A percentile compares a stretch with the other conserved stretches of the same genome.
Conservation (phyloP, 2,113 vertebrate species). For the Rissa tridactyla region DNA sequence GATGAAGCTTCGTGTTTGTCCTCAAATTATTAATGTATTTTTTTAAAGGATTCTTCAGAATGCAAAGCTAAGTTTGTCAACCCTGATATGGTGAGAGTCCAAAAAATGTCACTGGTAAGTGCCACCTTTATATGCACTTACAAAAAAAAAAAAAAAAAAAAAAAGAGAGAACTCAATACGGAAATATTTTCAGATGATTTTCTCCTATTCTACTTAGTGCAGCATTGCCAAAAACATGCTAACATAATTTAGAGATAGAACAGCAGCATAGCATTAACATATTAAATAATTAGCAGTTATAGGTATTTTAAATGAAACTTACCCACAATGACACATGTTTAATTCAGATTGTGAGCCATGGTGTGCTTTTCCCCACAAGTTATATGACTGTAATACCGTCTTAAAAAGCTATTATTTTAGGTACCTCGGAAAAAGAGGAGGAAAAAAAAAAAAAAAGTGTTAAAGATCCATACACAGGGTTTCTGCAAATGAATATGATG, state of each 20-base stretch:
- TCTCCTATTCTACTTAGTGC: background rate
- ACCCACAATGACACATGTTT: slow-evolving; percentile 44
- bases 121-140: slow-evolving; percentile 18
- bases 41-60: slow-evolving; percentile 52
- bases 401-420: slow-evolving; percentile 53
- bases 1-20: slow-evolving; percentile 69
- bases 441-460: background rate
- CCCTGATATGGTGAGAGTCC: slow-evolving; percentile 53
- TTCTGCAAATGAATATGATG: slow-evolving; percentile 72
- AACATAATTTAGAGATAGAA: slow-evolving; percentile 26
- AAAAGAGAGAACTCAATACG: background rate
- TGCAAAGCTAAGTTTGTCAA: slow-evolving; percentile 62
- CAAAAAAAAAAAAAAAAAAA: background rate
- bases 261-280: slow-evolving; percentile 9
- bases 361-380: slow-evolving; percentile 46
- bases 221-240: slow-evolving; percentile 34
- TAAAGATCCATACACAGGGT: slow-evolving; percentile 60
- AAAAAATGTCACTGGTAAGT: slow-evolving; percentile 24
- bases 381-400: background rate
- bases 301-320: slow-evolving; percentile 58
- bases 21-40: slow-evolving; percentile 68
- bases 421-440: background rate
- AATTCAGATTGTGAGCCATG: slow-evolving; percentile 48
- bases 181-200: slow-evolving; percentile 27
- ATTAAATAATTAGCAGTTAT: slow-evolving; percentile 52